Percentiles rank a stretch among this genome's conserved stretches.
phyloP scores from a whole-genome alignment of 2,888 invertebrate species.

The Patella depressa region DNA sequence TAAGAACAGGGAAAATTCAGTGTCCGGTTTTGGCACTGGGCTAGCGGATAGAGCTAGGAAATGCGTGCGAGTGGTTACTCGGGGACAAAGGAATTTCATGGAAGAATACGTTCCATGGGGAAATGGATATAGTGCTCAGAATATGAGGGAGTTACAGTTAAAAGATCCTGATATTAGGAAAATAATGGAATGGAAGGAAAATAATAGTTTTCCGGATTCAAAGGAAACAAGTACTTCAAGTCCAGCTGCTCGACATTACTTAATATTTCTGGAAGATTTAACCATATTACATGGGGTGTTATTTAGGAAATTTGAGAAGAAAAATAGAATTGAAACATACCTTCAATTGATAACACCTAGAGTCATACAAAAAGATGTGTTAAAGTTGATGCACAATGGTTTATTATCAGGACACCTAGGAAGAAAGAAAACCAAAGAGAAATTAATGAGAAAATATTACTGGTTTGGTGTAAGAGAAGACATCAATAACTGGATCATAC shows the following conservation, averaged over 20 bases:
- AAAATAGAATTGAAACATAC: slow-evolving; percentile 18
- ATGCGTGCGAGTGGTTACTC: not conserved
- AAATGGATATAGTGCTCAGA: not conserved
- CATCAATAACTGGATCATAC: slow-evolving; percentile 25
- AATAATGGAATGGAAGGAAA: slow-evolving; percentile 15
- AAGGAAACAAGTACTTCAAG: slow-evolving; percentile 9
- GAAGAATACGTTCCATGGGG: slow-evolving; percentile 14
- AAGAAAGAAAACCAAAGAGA: slow-evolving; percentile 20
- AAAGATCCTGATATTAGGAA: slow-evolving; percentile 25
- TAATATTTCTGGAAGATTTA: too few relatives aligned
- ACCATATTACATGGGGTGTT: slow-evolving; percentile 26
- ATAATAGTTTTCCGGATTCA: slow-evolving; percentile 13
- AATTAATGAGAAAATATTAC: slow-evolving; percentile 16
- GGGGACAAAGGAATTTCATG: not conserved
- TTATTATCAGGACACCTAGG: slow-evolving; percentile 33
- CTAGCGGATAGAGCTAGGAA: too few relatives aligned
- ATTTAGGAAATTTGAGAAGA: slow-evolving; percentile 16
- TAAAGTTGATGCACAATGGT: slow-evolving; percentile 25
- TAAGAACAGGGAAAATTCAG: too few relatives aligned
- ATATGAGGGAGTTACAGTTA: slow-evolving; percentile 18
- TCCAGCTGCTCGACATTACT: slow-evolving; percentile 17
- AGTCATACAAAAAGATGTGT: slow-evolving; percentile 17
- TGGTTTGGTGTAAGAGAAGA: slow-evolving; percentile 32
- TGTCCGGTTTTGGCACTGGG: too few relatives aligned
- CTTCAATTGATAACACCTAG: slow-evolving; percentile 29